Evolutionary conservation across 2,113 vertebrate genomes (phyloP), one percentile per base, ranked within the genome.

Genomic region (Alligator mississippiensis): DNA sequence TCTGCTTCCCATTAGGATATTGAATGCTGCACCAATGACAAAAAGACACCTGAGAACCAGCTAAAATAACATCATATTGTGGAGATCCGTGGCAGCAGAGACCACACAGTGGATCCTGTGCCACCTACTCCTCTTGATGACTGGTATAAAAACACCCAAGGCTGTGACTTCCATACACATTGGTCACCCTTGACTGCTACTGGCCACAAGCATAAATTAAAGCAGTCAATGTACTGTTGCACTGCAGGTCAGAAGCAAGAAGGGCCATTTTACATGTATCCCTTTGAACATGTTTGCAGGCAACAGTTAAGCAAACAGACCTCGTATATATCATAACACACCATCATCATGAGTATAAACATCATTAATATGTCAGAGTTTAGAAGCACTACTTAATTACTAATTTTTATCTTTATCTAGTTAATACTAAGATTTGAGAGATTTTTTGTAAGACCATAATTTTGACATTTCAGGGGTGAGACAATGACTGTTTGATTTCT

Each of bases 261-360:
- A 82, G 12, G 16, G 90, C 54, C 38, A 38, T 12, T 59, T 54
- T 60, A 30, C 57, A 27, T 11, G 9, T 11, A 16, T 59, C 18
- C 11, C 12, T 75, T 60, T 6, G 4, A 16, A 59, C 24, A 2
- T 9, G 6, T 83, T 55, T 72, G 62, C 12, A 5, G 5, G 17
- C 68, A n/a, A 3, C 22, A 2, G 24, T 1, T 27, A 16, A 1
- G 19, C 19, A 76, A 70, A 2, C 14, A 11, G 25, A 9, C 9
- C 54, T 79, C 4, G 14, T 55, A 15, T 25, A 9, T 25, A 28
- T 5, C 25, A 74, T 11, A 74, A 57, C 12, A 64, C 11, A 38
- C 27, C 82, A 19, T 27, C 30, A 63, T 57, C 30, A 4, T 19
- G 38, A 38, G 22, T 18, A 78, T 68, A 72, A 61, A 55, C 24